These are phyloP conservation scores for Cylas formicarius DNA, from an alignment of 1,140 invertebrate species.

Conservation along the genomic window DNA sequence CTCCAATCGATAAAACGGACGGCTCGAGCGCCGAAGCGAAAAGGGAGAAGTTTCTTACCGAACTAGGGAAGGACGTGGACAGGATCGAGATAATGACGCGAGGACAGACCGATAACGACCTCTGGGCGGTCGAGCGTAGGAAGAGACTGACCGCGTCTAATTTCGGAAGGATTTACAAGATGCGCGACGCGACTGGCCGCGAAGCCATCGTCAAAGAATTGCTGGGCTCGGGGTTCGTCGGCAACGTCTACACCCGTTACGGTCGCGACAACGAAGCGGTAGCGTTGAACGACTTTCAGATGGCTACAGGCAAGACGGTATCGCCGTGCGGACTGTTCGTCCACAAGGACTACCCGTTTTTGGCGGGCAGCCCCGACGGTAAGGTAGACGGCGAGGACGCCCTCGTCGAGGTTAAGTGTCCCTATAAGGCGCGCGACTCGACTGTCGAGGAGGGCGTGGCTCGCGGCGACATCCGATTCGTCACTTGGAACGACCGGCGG, in stretches of 20 bases:
- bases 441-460: slow-evolving; percentile 17
- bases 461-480: slow-evolving; percentile 20
- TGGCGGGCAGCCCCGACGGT: slow-evolving; percentile 26
- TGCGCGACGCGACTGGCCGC: slow-evolving; percentile 20
- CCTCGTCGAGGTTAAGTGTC: slow-evolving; percentile 27
- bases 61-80: slow-evolving; percentile 17
- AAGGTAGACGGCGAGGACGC: slow-evolving; percentile 19
- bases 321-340: slow-evolving; percentile 21
- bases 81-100: slow-evolving; percentile 15
- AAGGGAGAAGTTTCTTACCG: slow-evolving; percentile 15
- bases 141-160: slow-evolving; percentile 31
- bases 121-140: slow-evolving; percentile 22
- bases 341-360: slow-evolving; percentile 18
- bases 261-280: slow-evolving; percentile 19
- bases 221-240: slow-evolving; percentile 18
- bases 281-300: slow-evolving; percentile 17
- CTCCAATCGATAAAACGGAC: slow-evolving; percentile 11
- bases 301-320: slow-evolving; percentile 13
- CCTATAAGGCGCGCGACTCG: slow-evolving; percentile 17
- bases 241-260: slow-evolving; percentile 21
- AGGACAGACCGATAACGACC: slow-evolving; percentile 14
- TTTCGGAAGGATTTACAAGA: slow-evolving; percentile 30
- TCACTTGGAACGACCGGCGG: slow-evolving; percentile 17
- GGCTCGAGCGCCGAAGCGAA: slow-evolving; percentile 8
- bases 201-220: slow-evolving; percentile 22